Base-by-base conservation (phyloP, 2,113 vertebrate genomes). In the Romanogobio albipinnatus region DNA sequence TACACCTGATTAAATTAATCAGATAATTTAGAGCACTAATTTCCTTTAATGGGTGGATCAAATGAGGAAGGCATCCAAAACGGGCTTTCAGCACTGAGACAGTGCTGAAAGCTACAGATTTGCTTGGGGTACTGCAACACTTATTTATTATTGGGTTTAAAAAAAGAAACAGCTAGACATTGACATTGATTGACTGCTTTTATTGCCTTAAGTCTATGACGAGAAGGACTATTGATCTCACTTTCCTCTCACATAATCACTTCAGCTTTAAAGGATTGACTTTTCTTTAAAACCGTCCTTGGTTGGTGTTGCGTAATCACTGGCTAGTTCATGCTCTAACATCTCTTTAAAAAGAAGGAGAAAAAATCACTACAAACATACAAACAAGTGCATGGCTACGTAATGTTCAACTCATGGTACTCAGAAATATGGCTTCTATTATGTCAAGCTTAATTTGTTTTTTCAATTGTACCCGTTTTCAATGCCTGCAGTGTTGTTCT, bases 131-230 rank as follows among this genome's bases (percentile, higher is more conserved):
- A 45, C 22, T 49, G 26, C 26, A 33, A 68, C 33, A 43, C 19
- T 14, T 77, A 61, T 49, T 33, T 81, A 36, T 81, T 53, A 68
- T 33, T 81, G 45, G 9, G 39, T 51, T 81, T 36, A 14, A 51
- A 61, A 58, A 66, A 81, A 81, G 53, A 19, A 61, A 81, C 70
- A 47, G 36, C 19, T 45, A 47, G 70, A 73, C n/a, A 47, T 73
- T 43, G 9, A 22, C 78, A 51, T n/a, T 45, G 59, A 80, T 64
- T 49, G 77, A 29, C 14, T 10, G 24, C 59, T 66, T 39, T 64
- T 49, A 14, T 64, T 49, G 59, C n/a, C 39, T 29, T 17, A 64
- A 81, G 43, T 45, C 17, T 68, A 43, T 59, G 19, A 24, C 5
- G 1, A 15, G 24, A 19, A 68, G 17, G 11, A 81, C 39, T 68